phyloP scores from a whole-genome alignment of 2,797 vertebrate species.

The Graptemys geographica region DNA sequence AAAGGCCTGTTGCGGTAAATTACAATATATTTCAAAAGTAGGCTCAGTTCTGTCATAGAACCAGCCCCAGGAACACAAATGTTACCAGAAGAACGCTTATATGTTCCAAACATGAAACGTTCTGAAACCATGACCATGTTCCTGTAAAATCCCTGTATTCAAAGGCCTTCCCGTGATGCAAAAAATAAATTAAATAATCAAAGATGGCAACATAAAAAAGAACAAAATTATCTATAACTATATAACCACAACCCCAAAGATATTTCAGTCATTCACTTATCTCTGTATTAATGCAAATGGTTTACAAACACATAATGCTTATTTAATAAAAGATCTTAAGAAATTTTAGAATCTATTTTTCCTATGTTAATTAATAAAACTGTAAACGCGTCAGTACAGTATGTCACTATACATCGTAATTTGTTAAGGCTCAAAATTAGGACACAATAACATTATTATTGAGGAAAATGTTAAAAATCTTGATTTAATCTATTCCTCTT shows the following conservation, averaged over 20 bases:
- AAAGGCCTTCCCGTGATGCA: neutral
- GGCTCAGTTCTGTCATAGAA: neutral
- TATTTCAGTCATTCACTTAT: neutral
- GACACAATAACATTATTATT: neutral
- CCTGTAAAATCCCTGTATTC: neutral
- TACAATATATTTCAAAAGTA: neutral
- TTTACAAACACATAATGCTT: neutral
- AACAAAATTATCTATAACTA: no score
- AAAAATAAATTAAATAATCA: neutral
- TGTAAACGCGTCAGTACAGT: neutral
- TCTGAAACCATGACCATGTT: neutral
- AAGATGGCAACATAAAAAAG: neutral
- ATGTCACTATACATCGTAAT: neutral
- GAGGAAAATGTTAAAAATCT: neutral
- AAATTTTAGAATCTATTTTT: neutral
- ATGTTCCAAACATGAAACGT: neutral
- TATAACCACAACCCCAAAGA: neutral
- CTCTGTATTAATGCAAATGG: neutral
- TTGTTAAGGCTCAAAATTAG: neutral
- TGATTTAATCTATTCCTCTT: neutral
- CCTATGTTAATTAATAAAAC: neutral
- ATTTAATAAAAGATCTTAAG: neutral
- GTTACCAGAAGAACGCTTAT: neutral
- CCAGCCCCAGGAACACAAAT: neutral
- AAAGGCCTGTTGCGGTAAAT: neutral